Base-by-base conservation (phyloP, 2,888 invertebrate genomes). In the Callimorpha dominula region DNA sequence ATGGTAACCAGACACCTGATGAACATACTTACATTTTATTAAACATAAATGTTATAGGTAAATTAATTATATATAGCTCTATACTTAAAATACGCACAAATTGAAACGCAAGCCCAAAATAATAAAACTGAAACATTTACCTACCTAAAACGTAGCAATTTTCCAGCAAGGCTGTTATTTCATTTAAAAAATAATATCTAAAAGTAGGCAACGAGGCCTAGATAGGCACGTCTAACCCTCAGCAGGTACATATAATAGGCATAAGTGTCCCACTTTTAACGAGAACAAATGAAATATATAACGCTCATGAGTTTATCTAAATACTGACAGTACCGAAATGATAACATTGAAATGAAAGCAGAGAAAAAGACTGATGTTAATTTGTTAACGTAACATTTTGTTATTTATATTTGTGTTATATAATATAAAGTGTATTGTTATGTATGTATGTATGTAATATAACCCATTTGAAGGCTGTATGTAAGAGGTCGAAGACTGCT, bases 241-340 rank as follows among this genome's bases (percentile, higher is more conserved):
- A 52, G n/a, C 50, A 52, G 50, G 42, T 57, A 43, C 40, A 52
- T 20, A 71, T 62, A 54, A 68, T 63, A 43, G 54, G 31, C 43
- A 68, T 68, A 64, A 68, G 68, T 68, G 69, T 65, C 62, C 62
- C 31, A 72, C 62, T 69, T 69, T 72, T 54, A 74, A 71, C 40
- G 57, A 46, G 54, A n/a, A 20, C 62, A 54, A 7, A 63, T 67
- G 62, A 71, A 62, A 64, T 52, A 49, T 66, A 60, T 49, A 42
- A 62, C n/a, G 5, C 17, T 60, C 7, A 40, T 46, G 20, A 9
- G 17, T 14, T 17, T 1, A 4, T 11, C 9, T 57, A 12, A 57
- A 57, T 11, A 57, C 0, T 57, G 20, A 20, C n/a, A 3, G 7
- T 20, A 57, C 20, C 9, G 4, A n/a, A 20, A n/a, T 20, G 20